A percentile compares a stretch with the other conserved stretches of the same genome.
Conservation (phyloP, 2,113 vertebrate genomes). For the Gallinago paraguaiae region DNA sequence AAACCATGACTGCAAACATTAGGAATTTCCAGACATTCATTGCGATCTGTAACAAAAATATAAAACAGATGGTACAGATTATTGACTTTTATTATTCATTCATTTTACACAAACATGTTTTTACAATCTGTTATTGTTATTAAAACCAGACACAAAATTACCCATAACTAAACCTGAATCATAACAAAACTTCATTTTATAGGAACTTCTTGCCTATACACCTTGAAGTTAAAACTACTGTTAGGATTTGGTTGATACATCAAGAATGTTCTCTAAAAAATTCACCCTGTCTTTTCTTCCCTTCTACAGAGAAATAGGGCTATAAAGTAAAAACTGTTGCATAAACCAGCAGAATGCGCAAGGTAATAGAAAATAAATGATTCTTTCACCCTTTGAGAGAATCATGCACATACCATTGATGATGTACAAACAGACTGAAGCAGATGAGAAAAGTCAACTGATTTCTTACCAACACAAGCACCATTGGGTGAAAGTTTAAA, state of each 20-base stretch:
- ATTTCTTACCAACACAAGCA: slow-evolving; percentile 82
- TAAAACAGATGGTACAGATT: slow-evolving; percentile 48
- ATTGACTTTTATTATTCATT: slow-evolving; percentile 53
- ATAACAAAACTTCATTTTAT: slow-evolving; percentile 22
- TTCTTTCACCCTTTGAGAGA: not conserved
- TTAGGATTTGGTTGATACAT: not conserved
- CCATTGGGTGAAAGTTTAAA: slow-evolving; percentile 83
- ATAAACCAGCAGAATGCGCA: not conserved
- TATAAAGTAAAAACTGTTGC: not conserved
- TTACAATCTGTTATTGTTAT: slow-evolving; percentile 58
- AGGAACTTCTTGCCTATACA: not conserved
- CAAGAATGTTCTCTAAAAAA: not conserved
- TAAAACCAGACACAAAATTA: slow-evolving; percentile 46
- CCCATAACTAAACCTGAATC: slow-evolving; percentile 12
- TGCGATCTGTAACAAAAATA: slow-evolving; percentile 78
- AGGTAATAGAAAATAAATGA: not conserved
- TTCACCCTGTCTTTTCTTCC: not conserved
- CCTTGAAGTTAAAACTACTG: not conserved
- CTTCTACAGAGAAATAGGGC: not conserved
- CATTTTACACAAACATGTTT: slow-evolving; percentile 46
- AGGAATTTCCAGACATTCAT: slow-evolving; percentile 87
- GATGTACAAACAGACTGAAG: not conserved
- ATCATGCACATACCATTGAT: not conserved
- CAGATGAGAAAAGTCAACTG: not conserved
- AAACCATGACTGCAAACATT: slow-evolving; percentile 86